Evolutionary conservation across 1,140 invertebrate species (phyloP), one percentile per base, ranked within the genome.

Genomic region (Sarcophaga peregrina): DNA sequence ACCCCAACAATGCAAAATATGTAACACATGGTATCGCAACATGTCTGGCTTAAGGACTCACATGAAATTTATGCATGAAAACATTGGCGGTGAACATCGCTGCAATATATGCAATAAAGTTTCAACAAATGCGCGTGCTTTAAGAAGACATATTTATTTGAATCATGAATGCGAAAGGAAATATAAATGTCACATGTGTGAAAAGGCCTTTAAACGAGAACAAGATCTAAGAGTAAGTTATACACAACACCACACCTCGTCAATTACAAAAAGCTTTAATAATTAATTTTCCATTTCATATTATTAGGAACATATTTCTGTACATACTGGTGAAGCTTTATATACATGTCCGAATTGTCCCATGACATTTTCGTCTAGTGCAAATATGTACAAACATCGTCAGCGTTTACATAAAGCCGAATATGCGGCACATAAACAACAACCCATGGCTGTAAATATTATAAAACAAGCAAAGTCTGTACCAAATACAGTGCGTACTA

Each of bases 351-450:
- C 88, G 13, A 88, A 89, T 82, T 89, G 88, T 45, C 88, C 88
- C 8, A 89, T 88, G 88, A 89, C 88, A 0, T 89, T 89, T 84
- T 89, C 88, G 80, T 89, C 86, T 10, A 89, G 86, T 85, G 88
- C 88, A 74, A 89, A 89, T 83, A 89, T 89, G 88, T 89, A 89
- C 84, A 89, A 89, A 78, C 88, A 89, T 84, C 85, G 88, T 1
- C 88, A 89, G 81, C 86, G 88, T 6, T 82, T 89, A 50, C 88
- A 89, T 84, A 86, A 88, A 13, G 88, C 88, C 25, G 87, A 89
- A 52, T 89, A 87, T 82, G 88, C 88, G 84, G 88, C 88, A 25
- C 87, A 89, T 47, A 86, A 86, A n/a, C 89, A 89, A 78, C 87
- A 89, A 80, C 88, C 88, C 9, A 84, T 85, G 52, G 87, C 87